These are phyloP conservation scores for Philaethria dido DNA, from an alignment of 2,888 invertebrate species.

Conservation along the genomic window DNA sequence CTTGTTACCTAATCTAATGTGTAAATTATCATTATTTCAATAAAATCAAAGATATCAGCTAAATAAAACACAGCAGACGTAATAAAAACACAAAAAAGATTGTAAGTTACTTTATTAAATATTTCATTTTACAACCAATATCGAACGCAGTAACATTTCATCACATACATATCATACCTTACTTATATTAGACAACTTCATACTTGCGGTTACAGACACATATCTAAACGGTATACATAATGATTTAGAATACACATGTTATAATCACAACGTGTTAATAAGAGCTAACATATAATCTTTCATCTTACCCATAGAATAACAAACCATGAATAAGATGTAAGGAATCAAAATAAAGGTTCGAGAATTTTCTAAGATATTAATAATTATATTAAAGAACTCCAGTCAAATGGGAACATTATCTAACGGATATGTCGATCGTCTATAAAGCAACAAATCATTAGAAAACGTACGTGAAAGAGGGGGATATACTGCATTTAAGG, in stretches of 20 bases:
- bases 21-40: too few species aligned
- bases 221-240: constrained; percentile 65
- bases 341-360: constrained; percentile 46
- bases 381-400: constrained; percentile 53
- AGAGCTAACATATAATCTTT: constrained; percentile 13
- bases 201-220: constrained; percentile 75
- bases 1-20: too few species aligned
- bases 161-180: constrained; percentile 73
- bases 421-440: constrained; percentile 77
- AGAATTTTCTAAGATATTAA: constrained; percentile 39
- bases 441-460: constrained; percentile 81
- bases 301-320: neutral
- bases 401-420: constrained; percentile 57
- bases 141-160: constrained; percentile 78
- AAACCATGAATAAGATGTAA: constrained; percentile 19
- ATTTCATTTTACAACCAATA: constrained; percentile 82
- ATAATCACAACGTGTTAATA: constrained; percentile 51
- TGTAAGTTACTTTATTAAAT: constrained; percentile 79
- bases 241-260: constrained; percentile 55
- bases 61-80: neutral
- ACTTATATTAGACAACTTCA: constrained; percentile 64
- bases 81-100: constrained; percentile 32
- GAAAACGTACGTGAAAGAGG: too few species aligned
- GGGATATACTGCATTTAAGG: too few species aligned
- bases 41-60: neutral